phyloP scores from a whole-genome alignment of 2,888 invertebrate species.

The Catonia carolina region DNA sequence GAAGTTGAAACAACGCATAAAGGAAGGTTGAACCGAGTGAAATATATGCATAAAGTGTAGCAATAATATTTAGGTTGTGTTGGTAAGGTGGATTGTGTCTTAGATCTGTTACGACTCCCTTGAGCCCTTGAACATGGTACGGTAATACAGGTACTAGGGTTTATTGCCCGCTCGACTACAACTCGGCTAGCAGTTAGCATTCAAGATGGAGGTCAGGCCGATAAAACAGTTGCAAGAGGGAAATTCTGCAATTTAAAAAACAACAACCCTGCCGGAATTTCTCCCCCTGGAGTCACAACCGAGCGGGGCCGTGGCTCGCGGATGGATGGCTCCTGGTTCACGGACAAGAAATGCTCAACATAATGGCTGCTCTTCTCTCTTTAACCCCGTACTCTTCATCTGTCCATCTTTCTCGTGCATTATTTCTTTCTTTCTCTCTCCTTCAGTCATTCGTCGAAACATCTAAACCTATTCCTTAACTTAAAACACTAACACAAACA shows the following conservation, averaged over 20 bases:
- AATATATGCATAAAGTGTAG: conserved; percentile 20
- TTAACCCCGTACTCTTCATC: no score
- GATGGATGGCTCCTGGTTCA: conserved; percentile 3
- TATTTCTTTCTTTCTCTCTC: no score
- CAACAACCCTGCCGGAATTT: conserved; percentile 14
- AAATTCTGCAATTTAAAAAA: conserved; percentile 19
- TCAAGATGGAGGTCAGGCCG: conserved; percentile 7
- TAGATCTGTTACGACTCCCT: conserved; percentile 8
- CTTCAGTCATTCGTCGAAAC: no score
- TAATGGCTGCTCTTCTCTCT: conserved; percentile 1
- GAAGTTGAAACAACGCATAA: background rate
- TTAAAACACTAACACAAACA: no score
- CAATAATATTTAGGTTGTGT: conserved; percentile 18
- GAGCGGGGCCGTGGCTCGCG: background rate
- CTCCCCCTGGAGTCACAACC: conserved; percentile 10
- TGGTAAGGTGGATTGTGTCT: background rate
- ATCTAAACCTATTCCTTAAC: no score
- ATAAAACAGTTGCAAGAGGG: conserved; percentile 11
- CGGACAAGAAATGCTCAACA: conserved; percentile 9
- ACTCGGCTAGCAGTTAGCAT: conserved; percentile 14
- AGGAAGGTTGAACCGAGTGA: background rate
- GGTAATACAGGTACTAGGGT: conserved; percentile 17
- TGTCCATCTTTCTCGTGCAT: no score
- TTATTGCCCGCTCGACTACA: conserved; percentile 13
- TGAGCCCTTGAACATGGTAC: background rate